Evolutionary conservation across 1,140 invertebrate species (phyloP).

Genomic region (Neoseiulus cucumeris): DNA sequence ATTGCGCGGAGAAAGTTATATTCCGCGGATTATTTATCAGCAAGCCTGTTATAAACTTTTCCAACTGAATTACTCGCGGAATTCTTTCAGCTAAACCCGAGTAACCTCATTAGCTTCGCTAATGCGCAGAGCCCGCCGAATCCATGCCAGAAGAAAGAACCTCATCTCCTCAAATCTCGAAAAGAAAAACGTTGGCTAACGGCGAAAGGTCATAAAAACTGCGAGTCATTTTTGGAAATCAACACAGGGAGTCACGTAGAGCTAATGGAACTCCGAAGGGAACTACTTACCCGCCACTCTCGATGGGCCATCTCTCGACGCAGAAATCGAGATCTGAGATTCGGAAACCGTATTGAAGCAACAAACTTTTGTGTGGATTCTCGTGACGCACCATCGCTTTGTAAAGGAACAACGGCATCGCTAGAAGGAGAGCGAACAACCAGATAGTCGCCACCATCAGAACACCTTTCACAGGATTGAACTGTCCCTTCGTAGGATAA

Average conservation of each 20-base stretch:
- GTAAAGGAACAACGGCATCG: constrained; percentile 54
- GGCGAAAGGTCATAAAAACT: too few relatives aligned
- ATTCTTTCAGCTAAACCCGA: too few relatives aligned
- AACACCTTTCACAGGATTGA: constrained; percentile 48
- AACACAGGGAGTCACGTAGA: constrained; percentile 32
- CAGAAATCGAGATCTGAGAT: constrained; percentile 39
- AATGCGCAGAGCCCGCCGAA: too few relatives aligned
- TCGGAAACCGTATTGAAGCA: neutral
- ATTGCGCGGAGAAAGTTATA: too few relatives aligned
- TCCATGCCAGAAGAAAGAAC: too few relatives aligned
- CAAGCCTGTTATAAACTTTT: too few relatives aligned
- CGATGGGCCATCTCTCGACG: constrained; percentile 48
- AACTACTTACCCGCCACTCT: constrained; percentile 38
- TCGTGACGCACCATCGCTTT: constrained; percentile 39
- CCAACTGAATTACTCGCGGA: too few relatives aligned
- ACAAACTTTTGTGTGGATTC: neutral
- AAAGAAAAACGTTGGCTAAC: too few relatives aligned
- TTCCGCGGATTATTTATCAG: too few relatives aligned
- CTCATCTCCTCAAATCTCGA: too few relatives aligned
- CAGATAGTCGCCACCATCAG: constrained; percentile 51
- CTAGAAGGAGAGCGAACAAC: constrained; percentile 49
- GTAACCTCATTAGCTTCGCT: too few relatives aligned
- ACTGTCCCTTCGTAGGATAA: constrained; percentile 52
- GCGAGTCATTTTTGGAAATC: too few relatives aligned
- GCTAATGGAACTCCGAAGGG: neutral